Evolutionary conservation across 2,888 invertebrate genomes (phyloP).

Genomic region (Bhutanitis thaidina): DNA sequence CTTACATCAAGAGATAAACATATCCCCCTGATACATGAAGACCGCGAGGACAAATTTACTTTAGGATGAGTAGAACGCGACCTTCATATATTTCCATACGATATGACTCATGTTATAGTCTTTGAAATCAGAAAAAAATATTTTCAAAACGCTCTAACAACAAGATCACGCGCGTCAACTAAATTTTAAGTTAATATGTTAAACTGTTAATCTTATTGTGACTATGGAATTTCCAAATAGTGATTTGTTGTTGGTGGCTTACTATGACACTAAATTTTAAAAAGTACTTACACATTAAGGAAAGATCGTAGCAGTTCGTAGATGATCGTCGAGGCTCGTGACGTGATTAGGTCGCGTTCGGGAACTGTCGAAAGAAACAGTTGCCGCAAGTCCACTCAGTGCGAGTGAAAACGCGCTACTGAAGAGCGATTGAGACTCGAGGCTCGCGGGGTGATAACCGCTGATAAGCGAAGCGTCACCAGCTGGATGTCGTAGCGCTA

Average conservation of each 20-base stretch:
- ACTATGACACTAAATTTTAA: constrained; percentile 16
- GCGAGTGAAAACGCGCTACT: constrained; percentile 62
- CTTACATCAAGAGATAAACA: constrained; percentile 40
- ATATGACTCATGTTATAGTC: constrained; percentile 31
- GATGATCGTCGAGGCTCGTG: constrained; percentile 21
- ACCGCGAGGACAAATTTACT: constrained; percentile 56
- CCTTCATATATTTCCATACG: constrained; percentile 34
- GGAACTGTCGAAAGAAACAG: constrained; percentile 27
- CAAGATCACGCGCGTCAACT: constrained; percentile 30
- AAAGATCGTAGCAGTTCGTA: constrained; percentile 19
- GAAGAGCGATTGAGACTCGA: constrained; percentile 37
- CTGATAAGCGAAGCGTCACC: constrained; percentile 68
- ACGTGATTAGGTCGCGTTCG: constrained; percentile 28
- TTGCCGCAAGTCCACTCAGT: constrained; percentile 43
- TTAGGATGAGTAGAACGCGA: constrained; percentile 34
- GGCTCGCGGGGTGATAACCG: constrained; percentile 69
- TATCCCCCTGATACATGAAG: constrained; percentile 58
- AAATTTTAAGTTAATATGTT: constrained; percentile 6
- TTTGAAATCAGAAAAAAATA: constrained; percentile 28
- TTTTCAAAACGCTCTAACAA: constrained; percentile 32
- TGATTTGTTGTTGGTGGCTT: constrained; percentile 5
- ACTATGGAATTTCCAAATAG: not conserved
- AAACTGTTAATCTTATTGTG: not conserved
- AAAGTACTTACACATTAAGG: constrained; percentile 23
- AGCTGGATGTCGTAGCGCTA: constrained; percentile 38